Percentiles rank a stretch among this genome's conserved stretches.
These are phyloP conservation scores for Tyrophagus putrescentiae DNA, from an alignment of 1,140 invertebrate species.

Conservation along the genomic window DNA sequence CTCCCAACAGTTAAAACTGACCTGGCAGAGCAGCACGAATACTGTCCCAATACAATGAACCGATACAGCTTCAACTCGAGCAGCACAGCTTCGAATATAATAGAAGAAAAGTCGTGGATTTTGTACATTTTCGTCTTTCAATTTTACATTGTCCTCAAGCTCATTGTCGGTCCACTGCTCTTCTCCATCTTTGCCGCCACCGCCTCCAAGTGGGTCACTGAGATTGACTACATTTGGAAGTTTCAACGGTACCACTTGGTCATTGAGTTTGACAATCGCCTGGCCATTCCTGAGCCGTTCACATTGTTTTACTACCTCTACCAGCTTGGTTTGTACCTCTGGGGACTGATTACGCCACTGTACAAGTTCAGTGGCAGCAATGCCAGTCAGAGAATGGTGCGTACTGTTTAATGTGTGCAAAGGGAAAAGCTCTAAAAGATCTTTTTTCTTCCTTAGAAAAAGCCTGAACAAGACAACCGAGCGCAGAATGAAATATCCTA, in stretches of 20 bases:
- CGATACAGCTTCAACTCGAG: neutral
- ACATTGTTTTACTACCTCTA: constrained; percentile 31
- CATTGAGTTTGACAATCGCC: constrained; percentile 36
- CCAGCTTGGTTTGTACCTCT: constrained; percentile 19
- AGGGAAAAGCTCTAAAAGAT: too few species aligned
- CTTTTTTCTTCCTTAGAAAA: too few species aligned
- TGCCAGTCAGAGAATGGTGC: too few species aligned
- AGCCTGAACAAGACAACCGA: too few species aligned
- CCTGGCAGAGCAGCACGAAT: neutral
- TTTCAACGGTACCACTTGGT: constrained; percentile 37
- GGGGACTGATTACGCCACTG: too few species aligned
- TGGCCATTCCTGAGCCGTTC: constrained; percentile 31
- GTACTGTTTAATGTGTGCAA: too few species aligned
- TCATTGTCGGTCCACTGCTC: constrained; percentile 36
- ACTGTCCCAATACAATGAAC: constrained; percentile 1
- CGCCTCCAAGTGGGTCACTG: constrained; percentile 31
- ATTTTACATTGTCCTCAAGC: constrained; percentile 36
- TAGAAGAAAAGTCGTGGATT: neutral
- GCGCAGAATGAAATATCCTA: too few species aligned
- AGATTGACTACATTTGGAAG: constrained; percentile 37
- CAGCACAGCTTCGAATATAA: neutral
- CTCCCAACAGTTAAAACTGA: constrained; percentile 31
- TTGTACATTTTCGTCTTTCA: constrained; percentile 35
- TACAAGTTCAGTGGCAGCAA: too few species aligned
- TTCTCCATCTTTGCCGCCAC: constrained; percentile 36